These are phyloP conservation scores for Melanotus villosus DNA, from an alignment of 2,888 invertebrate species.

Conservation along the genomic window DNA sequence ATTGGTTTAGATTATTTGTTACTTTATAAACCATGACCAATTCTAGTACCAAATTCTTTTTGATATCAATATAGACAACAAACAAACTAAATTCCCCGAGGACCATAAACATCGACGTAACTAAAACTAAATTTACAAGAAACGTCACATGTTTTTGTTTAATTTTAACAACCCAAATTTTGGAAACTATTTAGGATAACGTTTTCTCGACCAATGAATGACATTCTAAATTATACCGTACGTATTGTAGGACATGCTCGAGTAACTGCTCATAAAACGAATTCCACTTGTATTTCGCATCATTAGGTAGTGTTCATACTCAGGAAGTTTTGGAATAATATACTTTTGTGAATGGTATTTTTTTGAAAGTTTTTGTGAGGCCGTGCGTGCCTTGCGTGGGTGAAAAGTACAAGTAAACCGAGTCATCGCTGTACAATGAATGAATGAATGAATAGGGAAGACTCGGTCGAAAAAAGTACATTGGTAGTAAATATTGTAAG, in stretches of 20 bases:
- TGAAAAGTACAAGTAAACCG: constrained; percentile 57
- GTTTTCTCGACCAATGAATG: too few relatives aligned
- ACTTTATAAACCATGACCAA: too few relatives aligned
- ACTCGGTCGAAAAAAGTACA: constrained; percentile 50
- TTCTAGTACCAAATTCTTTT: too few relatives aligned
- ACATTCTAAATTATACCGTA: too few relatives aligned
- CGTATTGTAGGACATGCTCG: background rate
- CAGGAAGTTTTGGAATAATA: constrained; percentile 62
- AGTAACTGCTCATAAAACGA: constrained; percentile 22
- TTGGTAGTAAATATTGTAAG: constrained; percentile 52
- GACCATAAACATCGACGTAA: too few relatives aligned
- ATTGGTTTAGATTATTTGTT: too few relatives aligned
- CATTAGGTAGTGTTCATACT: constrained; percentile 58
- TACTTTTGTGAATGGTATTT: constrained; percentile 63
- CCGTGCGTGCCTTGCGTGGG: constrained; percentile 65
- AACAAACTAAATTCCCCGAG: too few relatives aligned
- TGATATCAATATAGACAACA: too few relatives aligned
- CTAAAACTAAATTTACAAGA: too few relatives aligned
- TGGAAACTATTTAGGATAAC: too few relatives aligned
- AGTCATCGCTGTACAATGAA: constrained; percentile 44
- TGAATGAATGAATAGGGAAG: constrained; percentile 8
- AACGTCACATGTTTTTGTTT: too few relatives aligned
- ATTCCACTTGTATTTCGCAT: constrained; percentile 52
- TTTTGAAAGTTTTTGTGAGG: constrained; percentile 64
- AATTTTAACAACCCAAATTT: too few relatives aligned